These are phyloP conservation scores for Oxytorus armatus DNA, from an alignment of 2,888 invertebrate species.

Conservation along the genomic window DNA sequence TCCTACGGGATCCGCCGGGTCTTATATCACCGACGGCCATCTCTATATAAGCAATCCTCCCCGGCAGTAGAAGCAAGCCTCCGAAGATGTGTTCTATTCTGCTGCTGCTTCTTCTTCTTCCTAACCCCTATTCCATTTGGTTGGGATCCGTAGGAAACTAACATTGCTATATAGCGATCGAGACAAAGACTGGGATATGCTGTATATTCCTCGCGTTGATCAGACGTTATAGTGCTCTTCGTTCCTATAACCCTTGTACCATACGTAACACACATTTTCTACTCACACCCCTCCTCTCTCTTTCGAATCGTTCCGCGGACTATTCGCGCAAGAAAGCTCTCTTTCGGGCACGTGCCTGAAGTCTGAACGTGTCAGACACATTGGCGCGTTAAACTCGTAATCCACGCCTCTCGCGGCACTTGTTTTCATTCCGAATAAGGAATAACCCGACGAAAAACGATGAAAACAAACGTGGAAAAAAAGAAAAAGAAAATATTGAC, in stretches of 20 bases:
- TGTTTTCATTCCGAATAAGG: conserved; percentile 49
- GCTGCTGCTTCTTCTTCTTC: conserved; percentile 66
- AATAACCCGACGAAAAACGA: conserved; percentile 27
- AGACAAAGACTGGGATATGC: conserved; percentile 42
- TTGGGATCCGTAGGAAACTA: conserved; percentile 54
- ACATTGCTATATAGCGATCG: conserved; percentile 52
- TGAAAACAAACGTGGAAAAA: conserved; percentile 5
- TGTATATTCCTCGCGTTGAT: conserved; percentile 64
- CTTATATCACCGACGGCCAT: conserved; percentile 84
- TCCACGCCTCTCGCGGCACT: conserved; percentile 38
- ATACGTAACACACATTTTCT: conserved; percentile 55
- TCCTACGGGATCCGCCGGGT: conserved; percentile 84
- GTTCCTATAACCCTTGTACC: conserved; percentile 8
- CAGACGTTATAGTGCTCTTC: conserved; percentile 69
- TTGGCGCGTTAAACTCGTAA: conserved; percentile 52
- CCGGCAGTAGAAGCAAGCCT: conserved; percentile 41
- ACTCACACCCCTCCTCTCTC: conserved; percentile 1
- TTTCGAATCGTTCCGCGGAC: conserved; percentile 45
- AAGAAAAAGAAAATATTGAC: conserved; percentile 43
- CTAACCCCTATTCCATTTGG: conserved; percentile 51
- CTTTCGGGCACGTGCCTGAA: conserved; percentile 47
- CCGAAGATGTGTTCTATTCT: conserved; percentile 55
- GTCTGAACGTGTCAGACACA: conserved; percentile 40
- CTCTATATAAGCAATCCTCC: conserved; percentile 82
- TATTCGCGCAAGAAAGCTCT: conserved; percentile 45